Base-by-base conservation (phyloP, 1,140 invertebrate species). In the Zaprionus vittiger region DNA sequence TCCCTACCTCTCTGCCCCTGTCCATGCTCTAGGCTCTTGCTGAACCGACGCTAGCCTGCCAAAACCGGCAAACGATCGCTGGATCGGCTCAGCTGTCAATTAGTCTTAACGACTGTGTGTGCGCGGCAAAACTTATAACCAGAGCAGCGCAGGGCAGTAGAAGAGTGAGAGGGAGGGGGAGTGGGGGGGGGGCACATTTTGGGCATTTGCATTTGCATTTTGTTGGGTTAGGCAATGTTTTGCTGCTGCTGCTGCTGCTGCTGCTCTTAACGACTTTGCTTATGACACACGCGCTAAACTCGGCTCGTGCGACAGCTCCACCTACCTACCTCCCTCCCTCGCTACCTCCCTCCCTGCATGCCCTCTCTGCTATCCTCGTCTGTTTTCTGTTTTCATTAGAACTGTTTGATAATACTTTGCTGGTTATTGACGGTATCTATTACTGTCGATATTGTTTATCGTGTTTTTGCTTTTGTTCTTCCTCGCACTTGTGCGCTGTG, bases 311-410 rank as follows among this genome's bases (percentile, higher is more conserved):
- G 12, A 14, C 37, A 54, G 22, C 49, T 54, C 49, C 11, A 26
- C 7, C 22, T 2, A 5, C 22, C 22, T 14, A 0, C 22, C 49
- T 24, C 4, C 12, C 11, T 24, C 9, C 11, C 47, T 22, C 6
- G 20, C 17, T 49, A 11, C 4, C n/a, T 7, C 9, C 14, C 22
- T 28, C 22, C 1, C 24, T 12, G 1, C 5, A 11, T 5, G 5
- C 52, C 24, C 22, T 15, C n/a, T 12, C 14, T 28, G 7, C 22
- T 44, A 20, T 17, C 15, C 34, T 22, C 3, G 37, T 22, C 31
- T 60, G 38, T 38, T 67, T 71, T 54, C 37, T 15, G 63, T 55
- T 74, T 62, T 77, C 73, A 65, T 80, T 65, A 73, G 77, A 80
- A 77, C 52, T 73, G 62, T 63, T 67, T 67, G 66, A 84, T 60